phyloP scores from a whole-genome alignment of 1,140 invertebrate species.

The Drosophila ohnishii region DNA sequence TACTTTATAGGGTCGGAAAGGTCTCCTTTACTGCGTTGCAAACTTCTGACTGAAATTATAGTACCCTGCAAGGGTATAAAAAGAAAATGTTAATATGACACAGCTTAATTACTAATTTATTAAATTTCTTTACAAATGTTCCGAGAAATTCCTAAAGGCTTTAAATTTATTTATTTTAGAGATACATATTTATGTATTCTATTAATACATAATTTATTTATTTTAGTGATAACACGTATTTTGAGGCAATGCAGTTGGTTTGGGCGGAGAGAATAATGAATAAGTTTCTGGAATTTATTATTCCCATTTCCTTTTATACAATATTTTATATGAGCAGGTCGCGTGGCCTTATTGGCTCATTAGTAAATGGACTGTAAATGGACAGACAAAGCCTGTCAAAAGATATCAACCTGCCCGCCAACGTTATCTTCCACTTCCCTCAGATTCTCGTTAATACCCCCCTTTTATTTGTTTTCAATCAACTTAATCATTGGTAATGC shows the following conservation, averaged over 20 bases:
- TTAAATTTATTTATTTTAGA: no score
- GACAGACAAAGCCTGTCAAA: slow-evolving; percentile 63
- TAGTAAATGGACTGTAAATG: slow-evolving; percentile 75
- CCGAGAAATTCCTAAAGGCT: neutral
- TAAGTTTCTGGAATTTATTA: no score
- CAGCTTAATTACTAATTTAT: neutral
- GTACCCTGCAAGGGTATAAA: no score
- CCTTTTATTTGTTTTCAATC: slow-evolving; percentile 42
- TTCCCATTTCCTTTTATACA: no score
- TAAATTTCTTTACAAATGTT: neutral
- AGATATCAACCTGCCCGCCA: slow-evolving; percentile 37
- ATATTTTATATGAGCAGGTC: slow-evolving; percentile 7
- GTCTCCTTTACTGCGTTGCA: no score
- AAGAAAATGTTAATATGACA: neutral
- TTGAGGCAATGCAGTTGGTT: no score
- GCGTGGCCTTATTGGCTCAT: slow-evolving; percentile 71
- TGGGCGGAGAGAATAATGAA: no score
- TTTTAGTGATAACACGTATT: no score
- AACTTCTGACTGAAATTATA: no score
- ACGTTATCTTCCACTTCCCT: slow-evolving; percentile 11
- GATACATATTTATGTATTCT: no score
- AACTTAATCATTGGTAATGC: slow-evolving; percentile 48
- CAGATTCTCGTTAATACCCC: slow-evolving; percentile 21
- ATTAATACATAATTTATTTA: no score
- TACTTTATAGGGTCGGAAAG: no score